These are phyloP conservation scores for Apostichopus japonicus DNA, from an alignment of 35 echinoderm and acorn worm species.

Conservation along the genomic window DNA sequence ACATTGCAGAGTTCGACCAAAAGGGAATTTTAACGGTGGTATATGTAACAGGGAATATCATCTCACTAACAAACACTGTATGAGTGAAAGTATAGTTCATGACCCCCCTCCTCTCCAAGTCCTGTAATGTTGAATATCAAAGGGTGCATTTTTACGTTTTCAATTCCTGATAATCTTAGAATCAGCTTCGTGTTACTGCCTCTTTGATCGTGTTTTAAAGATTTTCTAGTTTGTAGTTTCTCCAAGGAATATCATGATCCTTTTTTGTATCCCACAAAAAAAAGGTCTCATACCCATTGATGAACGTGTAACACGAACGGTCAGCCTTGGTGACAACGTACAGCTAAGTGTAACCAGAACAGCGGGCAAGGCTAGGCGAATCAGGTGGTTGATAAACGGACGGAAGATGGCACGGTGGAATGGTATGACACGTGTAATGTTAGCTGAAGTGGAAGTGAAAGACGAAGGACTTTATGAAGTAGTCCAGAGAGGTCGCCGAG, in stretches of 20 bases:
- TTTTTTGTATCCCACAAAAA: too few species aligned
- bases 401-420: background rate
- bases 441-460: background rate
- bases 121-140: too few species aligned
- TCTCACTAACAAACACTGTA: too few species aligned
- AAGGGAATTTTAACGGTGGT: too few species aligned
- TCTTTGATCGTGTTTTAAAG: background rate
- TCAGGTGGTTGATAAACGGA: background rate
- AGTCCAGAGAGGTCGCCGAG: conserved; percentile 12
- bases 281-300: background rate
- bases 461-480: conserved; percentile 26
- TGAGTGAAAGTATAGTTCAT: too few species aligned
- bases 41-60: too few species aligned
- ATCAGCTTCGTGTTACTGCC: background rate
- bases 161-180: background rate
- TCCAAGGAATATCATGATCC: too few species aligned
- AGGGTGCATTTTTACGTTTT: too few species aligned
- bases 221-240: too few species aligned
- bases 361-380: background rate
- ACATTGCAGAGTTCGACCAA: too few species aligned
- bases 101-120: too few species aligned
- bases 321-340: conserved; percentile 2
- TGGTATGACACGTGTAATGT: background rate
- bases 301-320: conserved; percentile 11
- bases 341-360: background rate